Base-by-base conservation (phyloP, 2,113 vertebrate genomes). In the Nymphicus hollandicus region DNA sequence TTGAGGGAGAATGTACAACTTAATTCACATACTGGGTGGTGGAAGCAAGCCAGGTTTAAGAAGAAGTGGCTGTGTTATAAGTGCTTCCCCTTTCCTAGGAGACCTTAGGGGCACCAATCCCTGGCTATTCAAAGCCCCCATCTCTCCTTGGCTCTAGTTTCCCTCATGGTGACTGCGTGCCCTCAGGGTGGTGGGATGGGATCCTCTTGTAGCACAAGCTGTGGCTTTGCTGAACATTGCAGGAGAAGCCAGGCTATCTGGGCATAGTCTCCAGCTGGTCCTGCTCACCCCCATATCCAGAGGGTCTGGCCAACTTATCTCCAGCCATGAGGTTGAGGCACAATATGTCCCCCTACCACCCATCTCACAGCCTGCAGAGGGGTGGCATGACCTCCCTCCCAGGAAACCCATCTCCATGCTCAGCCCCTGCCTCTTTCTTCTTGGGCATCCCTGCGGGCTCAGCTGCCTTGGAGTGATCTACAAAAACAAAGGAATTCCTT, bases 401-500 rank as follows among this genome's bases (percentile, higher is more conserved):
- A 72, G 55, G 61, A 83, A 92, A 70, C 23, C 63, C 2, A 3
- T 80, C 72, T 94, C 68, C 3, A 4, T 1, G 9, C 69, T 90
- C 56, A 91, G 39, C 12, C 20, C 2, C 10, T 61, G 46, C 31
- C 68, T 74, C 16, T 96, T 95, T 74, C 68, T 91, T 76, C 80
- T 76, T 49, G 70, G 35, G 74, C 84, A 84, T 88, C 92, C 72
- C 13, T 3, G n/a, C 0, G 3, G 77, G 53, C 69, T 93, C 0
- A 20, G 69, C 81, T 88, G 84, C 76, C 72, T 93, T 87, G 84
- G 80, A 77, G 83, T 91, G 91, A 93, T 97, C 77, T 95, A 71
- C 76, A 97, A 94, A 97, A 97, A 96, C 96, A 97, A 97, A 97
- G 69, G 69, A 72, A 73, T 88, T 79, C 81, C 78, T 89, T 97